Evolutionary conservation across 2,888 invertebrate species (phyloP).

Genomic region (Pyrgus malvae): DNA sequence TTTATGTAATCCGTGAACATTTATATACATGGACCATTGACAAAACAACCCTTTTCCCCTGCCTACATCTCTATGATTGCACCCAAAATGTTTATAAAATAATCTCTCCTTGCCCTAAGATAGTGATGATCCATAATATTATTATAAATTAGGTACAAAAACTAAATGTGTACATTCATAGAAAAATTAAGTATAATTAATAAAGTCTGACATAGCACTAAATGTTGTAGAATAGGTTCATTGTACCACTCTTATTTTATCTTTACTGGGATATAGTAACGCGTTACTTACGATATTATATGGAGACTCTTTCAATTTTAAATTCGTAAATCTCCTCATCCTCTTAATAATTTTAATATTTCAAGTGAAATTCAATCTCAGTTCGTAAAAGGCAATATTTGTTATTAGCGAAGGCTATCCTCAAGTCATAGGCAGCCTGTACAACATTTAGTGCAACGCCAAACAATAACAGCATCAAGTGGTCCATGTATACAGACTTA

Average conservation of each 20-base stretch:
- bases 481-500: constrained; percentile 23
- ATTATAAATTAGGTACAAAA: constrained; percentile 19
- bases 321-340: neutral
- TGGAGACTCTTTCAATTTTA: neutral
- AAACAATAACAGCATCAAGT: neutral
- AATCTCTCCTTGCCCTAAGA: neutral
- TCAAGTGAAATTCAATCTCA: no score
- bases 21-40: constrained; percentile 21
- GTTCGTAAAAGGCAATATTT: no score
- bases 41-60: neutral
- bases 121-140: neutral
- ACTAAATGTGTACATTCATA: constrained; percentile 18
- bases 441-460: constrained; percentile 2
- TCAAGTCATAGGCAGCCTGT: no score
- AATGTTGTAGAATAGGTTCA: constrained; percentile 5
- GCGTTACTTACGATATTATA: no score
- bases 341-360: no score
- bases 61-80: constrained; percentile 1
- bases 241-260: neutral
- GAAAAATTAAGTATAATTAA: constrained; percentile 16
- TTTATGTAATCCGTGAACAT: constrained; percentile 21
- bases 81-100: constrained; percentile 5
- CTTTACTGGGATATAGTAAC: neutral
- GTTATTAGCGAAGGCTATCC: no score
- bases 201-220: constrained; percentile 1